These are phyloP conservation scores for Grammomys dolichurus DNA, from an alignment of 2,113 vertebrate species.

Conservation along the genomic window DNA sequence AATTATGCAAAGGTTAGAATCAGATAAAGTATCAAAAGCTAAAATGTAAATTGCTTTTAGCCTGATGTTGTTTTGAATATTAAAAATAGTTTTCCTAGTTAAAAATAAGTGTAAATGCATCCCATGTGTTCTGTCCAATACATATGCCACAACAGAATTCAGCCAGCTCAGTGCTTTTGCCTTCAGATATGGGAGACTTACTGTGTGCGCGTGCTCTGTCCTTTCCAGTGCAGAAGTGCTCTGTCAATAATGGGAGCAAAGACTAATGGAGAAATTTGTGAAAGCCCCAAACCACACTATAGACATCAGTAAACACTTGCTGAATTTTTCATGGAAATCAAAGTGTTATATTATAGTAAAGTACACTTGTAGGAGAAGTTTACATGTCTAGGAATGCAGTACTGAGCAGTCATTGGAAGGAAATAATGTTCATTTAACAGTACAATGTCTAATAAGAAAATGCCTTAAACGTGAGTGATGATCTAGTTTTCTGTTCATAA, in stretches of 20 bases:
- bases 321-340: conserved; percentile 36
- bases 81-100: conserved; percentile 29
- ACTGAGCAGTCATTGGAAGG: background rate
- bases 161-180: background rate
- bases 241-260: background rate
- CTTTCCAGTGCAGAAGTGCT: conserved; percentile 55
- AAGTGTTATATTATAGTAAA: background rate
- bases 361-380: background rate
- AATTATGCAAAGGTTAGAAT: conserved; percentile 10
- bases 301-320: conserved; percentile 8
- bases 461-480: conserved; percentile 41
- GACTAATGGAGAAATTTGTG: conserved; percentile 45
- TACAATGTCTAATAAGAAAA: conserved; percentile 54
- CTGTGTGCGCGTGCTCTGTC: background rate
- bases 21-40: conserved; percentile 15
- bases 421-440: conserved; percentile 55
- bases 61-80: conserved; percentile 41
- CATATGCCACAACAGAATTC: background rate
- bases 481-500: conserved; percentile 74
- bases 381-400: conserved; percentile 21
- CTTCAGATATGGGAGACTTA: background rate
- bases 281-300: conserved; percentile 22
- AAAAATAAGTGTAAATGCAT: conserved; percentile 12
- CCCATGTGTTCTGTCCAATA: background rate
- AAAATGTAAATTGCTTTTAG: background rate